These are phyloP conservation scores for Scolanthus callimorphus DNA, from an alignment of 92 coral and sea anemone species.

Conservation along the genomic window DNA sequence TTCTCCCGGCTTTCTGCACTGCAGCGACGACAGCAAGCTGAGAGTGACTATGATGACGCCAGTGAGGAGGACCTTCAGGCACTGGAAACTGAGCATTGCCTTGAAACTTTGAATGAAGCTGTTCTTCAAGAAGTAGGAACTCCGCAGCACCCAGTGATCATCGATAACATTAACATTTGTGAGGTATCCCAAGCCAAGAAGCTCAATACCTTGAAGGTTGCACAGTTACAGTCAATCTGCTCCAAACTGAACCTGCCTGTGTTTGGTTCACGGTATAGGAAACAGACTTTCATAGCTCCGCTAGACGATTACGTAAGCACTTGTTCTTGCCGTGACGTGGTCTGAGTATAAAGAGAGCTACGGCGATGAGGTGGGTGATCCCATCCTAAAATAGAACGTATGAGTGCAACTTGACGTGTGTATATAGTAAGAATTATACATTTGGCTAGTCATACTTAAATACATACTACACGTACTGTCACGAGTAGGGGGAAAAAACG, in stretches of 20 bases:
- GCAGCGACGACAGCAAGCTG: constrained; percentile 23
- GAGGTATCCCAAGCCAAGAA: constrained; percentile 16
- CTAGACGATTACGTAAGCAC: too few species aligned
- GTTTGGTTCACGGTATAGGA: constrained; percentile 21
- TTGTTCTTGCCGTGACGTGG: too few species aligned
- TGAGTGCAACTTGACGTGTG: too few species aligned
- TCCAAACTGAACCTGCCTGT: constrained; percentile 11
- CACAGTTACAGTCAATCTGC: constrained; percentile 24
- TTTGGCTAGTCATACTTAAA: too few species aligned
- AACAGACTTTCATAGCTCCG: constrained; percentile 34
- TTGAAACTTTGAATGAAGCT: constrained; percentile 33
- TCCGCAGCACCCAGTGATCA: constrained; percentile 28
- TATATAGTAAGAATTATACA: too few species aligned
- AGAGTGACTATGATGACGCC: constrained; percentile 21
- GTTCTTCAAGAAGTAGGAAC: constrained; percentile 32
- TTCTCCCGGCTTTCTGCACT: constrained; percentile 45
- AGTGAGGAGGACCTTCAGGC: constrained; percentile 42
- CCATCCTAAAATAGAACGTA: too few species aligned
- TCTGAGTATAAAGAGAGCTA: too few species aligned
- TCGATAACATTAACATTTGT: constrained; percentile 27
- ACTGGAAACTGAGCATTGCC: constrained; percentile 32
- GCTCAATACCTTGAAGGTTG: constrained; percentile 28
- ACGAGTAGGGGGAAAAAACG: too few species aligned
- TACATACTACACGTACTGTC: too few species aligned
- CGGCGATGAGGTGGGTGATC: too few species aligned